These are phyloP conservation scores for Phortica variegata DNA, from an alignment of 1,140 invertebrate genomes.

Conservation along the genomic window DNA sequence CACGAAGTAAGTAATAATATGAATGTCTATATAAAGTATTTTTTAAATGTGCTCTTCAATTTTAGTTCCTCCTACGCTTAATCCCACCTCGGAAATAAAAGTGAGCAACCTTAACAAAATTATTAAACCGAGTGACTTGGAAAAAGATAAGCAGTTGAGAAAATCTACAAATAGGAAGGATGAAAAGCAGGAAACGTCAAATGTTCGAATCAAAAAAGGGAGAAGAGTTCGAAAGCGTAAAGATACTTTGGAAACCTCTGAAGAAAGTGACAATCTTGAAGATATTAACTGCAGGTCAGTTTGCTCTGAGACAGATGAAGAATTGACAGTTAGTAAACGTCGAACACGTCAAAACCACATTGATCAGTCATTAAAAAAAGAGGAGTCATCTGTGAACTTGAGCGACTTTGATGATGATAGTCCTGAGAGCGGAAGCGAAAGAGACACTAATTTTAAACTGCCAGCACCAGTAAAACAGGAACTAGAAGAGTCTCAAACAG, in stretches of 20 bases:
- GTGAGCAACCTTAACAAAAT: slow-evolving; percentile 16
- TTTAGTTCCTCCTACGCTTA: slow-evolving; percentile 15
- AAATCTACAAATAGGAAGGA: too few relatives aligned
- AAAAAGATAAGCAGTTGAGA: slow-evolving; percentile 7
- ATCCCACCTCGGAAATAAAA: slow-evolving; percentile 21
- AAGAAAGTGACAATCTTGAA: background rate
- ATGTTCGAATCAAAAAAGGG: too few relatives aligned
- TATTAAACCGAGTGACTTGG: slow-evolving; percentile 10
- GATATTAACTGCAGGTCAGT: too few relatives aligned
- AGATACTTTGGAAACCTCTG: background rate
- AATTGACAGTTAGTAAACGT: background rate
- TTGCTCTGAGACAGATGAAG: too few relatives aligned
- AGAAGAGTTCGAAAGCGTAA: slow-evolving; percentile 4
- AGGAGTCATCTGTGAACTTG: too few relatives aligned
- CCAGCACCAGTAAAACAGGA: slow-evolving; percentile 36
- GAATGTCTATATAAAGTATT: background rate
- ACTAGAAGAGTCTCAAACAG: slow-evolving; percentile 33
- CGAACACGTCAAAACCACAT: background rate
- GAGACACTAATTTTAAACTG: slow-evolving; percentile 25
- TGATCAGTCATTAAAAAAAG: too few relatives aligned
- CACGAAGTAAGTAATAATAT: slow-evolving; percentile 19
- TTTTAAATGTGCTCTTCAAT: background rate
- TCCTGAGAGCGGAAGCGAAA: slow-evolving; percentile 27
- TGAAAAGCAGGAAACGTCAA: too few relatives aligned
- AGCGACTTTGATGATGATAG: slow-evolving; percentile 44